phyloP scores from a whole-genome alignment of 2,888 invertebrate species.

The Erpobdella octoculata region DNA sequence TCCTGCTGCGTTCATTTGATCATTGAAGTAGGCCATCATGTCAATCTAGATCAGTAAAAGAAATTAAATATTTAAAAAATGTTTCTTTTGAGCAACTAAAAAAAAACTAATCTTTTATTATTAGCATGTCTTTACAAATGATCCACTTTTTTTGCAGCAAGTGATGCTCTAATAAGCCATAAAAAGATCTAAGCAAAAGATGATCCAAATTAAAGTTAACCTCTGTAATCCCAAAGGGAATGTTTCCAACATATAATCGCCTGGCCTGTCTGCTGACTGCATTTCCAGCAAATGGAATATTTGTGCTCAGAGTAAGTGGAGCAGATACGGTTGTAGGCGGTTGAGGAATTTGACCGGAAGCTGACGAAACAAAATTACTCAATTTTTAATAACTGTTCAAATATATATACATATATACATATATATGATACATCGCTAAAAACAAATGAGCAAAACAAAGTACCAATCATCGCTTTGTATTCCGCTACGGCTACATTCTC shows the following conservation, averaged over 20 bases:
- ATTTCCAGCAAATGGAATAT: conserved; percentile 86
- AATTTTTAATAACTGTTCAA: no score
- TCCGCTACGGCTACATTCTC: conserved; percentile 96
- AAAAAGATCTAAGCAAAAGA: neutral
- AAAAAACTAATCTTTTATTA: no score
- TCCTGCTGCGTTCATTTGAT: conserved; percentile 94
- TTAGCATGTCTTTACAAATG: no score
- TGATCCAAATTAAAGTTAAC: conserved; percentile 40
- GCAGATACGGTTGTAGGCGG: conserved; percentile 36
- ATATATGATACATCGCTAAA: neutral
- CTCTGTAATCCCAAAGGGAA: conserved; percentile 90
- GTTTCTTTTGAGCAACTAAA: no score
- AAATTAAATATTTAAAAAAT: no score
- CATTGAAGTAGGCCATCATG: conserved; percentile 97
- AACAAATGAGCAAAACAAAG: neutral
- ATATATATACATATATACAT: no score
- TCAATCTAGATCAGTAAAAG: conserved; percentile 62
- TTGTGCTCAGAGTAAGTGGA: conserved; percentile 56
- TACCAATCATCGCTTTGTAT: conserved; percentile 63
- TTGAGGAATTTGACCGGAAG: conserved; percentile 66
- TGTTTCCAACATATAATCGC: conserved; percentile 85
- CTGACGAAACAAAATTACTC: no score
- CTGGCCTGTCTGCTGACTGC: conserved; percentile 86
- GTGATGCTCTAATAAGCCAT: no score
- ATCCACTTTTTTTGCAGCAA: no score